A percentile compares a stretch with the other conserved stretches of the same genome.
Evolutionary conservation across 2,113 vertebrate species (phyloP).

Genomic region (Dasyurus viverrinus): DNA sequence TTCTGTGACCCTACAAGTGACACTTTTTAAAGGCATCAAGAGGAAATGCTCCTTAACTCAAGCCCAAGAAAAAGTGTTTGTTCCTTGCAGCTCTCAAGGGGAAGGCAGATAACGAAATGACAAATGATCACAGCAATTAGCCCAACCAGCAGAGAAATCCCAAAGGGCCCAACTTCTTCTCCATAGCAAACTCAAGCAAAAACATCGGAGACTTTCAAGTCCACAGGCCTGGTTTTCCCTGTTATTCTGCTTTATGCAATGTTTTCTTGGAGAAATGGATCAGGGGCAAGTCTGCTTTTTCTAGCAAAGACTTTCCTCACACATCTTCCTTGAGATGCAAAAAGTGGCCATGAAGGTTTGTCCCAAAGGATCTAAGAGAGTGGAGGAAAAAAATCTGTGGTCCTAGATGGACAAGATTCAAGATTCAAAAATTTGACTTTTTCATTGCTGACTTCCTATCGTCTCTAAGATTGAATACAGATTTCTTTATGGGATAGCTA

Average conservation of each 20-base stretch:
- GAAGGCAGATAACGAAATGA: neutral
- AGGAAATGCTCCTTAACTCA: neutral
- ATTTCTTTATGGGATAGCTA: neutral
- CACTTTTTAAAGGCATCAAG: neutral
- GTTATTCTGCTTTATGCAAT: neutral
- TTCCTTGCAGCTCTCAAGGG: neutral
- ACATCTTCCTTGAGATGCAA: neutral
- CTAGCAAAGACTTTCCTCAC: neutral
- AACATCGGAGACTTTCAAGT: neutral
- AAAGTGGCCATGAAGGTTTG: neutral
- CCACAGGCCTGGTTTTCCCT: neutral
- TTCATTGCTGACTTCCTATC: neutral
- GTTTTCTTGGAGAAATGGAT: neutral
- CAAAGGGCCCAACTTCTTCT: constrained; percentile 41
- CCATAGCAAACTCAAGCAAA: constrained; percentile 20
- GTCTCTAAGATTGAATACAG: neutral
- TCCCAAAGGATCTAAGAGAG: neutral
- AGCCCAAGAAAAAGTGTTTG: constrained; percentile 13
- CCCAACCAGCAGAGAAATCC: constrained; percentile 7
- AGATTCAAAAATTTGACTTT: neutral
- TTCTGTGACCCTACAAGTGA: neutral
- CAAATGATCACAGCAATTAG: constrained; percentile 46
- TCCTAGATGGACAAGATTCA: no score
- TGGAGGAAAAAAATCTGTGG: neutral
- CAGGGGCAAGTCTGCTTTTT: neutral